These are phyloP conservation scores for Papilio polyxenes DNA, from an alignment of 1,140 invertebrate genomes.

Conservation along the genomic window DNA sequence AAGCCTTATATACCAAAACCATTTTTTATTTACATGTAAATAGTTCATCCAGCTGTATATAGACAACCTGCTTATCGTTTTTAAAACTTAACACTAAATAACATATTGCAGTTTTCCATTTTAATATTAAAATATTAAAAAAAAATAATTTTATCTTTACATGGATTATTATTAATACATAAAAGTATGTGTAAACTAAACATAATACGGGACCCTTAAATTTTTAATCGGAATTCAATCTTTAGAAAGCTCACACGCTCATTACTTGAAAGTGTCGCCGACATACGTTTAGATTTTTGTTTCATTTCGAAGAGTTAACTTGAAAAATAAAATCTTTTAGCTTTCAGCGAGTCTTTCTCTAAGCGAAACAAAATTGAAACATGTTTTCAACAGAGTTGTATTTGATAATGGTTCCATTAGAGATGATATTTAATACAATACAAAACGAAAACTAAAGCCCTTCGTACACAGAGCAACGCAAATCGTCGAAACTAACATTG, in stretches of 20 bases:
- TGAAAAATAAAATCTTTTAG: constrained; percentile 38
- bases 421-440: constrained; percentile 22
- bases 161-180: no score
- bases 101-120: not conserved
- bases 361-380: constrained; percentile 27
- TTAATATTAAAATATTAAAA: not conserved
- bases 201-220: constrained; percentile 24
- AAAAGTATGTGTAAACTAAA: not conserved
- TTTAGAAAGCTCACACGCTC: constrained; percentile 18
- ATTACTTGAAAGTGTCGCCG: constrained; percentile 34
- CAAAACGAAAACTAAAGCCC: not conserved
- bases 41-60: no score
- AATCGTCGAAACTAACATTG: no score
- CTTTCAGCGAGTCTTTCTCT: constrained; percentile 24
- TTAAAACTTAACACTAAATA: not conserved
- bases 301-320: constrained; percentile 38
- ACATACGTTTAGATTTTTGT: constrained; percentile 37
- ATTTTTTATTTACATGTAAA: no score
- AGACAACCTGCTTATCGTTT: not conserved
- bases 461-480: no score
- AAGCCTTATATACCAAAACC: no score
- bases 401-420: constrained; percentile 31
- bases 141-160: not conserved
- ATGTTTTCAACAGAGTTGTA: constrained; percentile 20
- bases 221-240: constrained; percentile 3